These are phyloP conservation scores for Cassiopea xamachana DNA, from an alignment of 30 jellyfish, hydroid and myxozoan species.

Conservation along the genomic window DNA sequence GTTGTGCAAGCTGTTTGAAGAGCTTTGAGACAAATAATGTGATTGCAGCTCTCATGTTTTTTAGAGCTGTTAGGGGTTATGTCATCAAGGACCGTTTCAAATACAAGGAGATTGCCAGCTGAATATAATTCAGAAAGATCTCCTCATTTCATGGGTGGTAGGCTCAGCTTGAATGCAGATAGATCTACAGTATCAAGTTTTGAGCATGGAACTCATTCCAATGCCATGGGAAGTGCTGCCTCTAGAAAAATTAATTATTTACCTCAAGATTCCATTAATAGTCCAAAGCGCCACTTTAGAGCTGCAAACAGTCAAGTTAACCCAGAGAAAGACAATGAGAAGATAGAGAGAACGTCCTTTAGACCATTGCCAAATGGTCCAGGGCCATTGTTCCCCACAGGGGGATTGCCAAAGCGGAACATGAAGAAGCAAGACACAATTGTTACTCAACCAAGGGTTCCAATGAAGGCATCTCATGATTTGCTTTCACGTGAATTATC, in stretches of 20 bases:
- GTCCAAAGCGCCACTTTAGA: constrained; percentile 8
- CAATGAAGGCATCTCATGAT: constrained; percentile 61
- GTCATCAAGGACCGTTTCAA: constrained; percentile 48
- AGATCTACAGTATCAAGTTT: constrained; percentile 22
- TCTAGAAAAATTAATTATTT: constrained; percentile 2
- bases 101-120: neutral
- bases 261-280: neutral
- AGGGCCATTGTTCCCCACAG: constrained; percentile 67
- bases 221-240: constrained; percentile 54
- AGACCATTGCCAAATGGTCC: constrained; percentile 85
- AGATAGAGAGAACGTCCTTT: constrained; percentile 17
- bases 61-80: constrained; percentile 11
- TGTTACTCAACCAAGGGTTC: constrained; percentile 38
- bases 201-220: constrained; percentile 54
- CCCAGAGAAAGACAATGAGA: neutral
- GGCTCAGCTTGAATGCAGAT: constrained; percentile 17
- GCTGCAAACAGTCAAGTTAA: neutral
- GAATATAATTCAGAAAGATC: neutral
- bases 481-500: constrained; percentile 2
- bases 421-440: constrained; percentile 30
- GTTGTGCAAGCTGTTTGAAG: neutral
- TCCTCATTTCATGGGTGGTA: constrained; percentile 53
- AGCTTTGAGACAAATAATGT: neutral
- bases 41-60: neutral
- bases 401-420: neutral